These are phyloP conservation scores for Cossypha caffra DNA, from an alignment of 2,797 vertebrate genomes.

Conservation along the genomic window DNA sequence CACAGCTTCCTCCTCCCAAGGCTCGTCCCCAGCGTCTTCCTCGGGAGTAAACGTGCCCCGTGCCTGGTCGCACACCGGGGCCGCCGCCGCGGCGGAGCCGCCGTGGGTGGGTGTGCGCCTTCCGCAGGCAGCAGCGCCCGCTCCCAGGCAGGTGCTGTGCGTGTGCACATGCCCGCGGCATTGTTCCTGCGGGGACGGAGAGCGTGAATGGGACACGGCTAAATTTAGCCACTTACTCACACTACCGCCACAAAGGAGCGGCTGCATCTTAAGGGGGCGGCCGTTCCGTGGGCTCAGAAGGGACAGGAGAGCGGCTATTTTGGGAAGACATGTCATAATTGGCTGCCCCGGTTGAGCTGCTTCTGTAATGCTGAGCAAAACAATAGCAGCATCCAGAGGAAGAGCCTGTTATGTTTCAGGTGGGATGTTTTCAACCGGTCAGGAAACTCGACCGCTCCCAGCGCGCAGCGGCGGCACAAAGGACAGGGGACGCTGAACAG, in stretches of 20 bases:
- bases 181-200: slow-evolving; percentile 75
- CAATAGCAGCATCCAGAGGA: slow-evolving; percentile 80
- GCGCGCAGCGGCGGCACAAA: slow-evolving; percentile 74
- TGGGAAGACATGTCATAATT: slow-evolving; percentile 78
- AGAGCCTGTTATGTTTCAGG: slow-evolving; percentile 83
- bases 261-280: slow-evolving; percentile 77
- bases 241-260: slow-evolving; percentile 73
- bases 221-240: slow-evolving; percentile 79
- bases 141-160: slow-evolving; percentile 76
- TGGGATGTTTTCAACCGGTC: slow-evolving; percentile 80
- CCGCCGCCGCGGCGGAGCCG: slow-evolving; percentile 77
- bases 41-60: slow-evolving; percentile 71
- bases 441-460: slow-evolving; percentile 78
- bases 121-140: slow-evolving; percentile 72
- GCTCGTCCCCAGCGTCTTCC: slow-evolving; percentile 64
- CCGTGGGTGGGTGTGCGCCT: slow-evolving; percentile 74
- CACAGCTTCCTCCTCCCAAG: slow-evolving; percentile 42
- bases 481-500: slow-evolving; percentile 68
- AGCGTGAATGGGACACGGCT: slow-evolving; percentile 72
- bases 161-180: slow-evolving; percentile 59
- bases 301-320: slow-evolving; percentile 77
- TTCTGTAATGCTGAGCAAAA: slow-evolving; percentile 77
- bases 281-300: slow-evolving; percentile 72
- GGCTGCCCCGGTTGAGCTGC: slow-evolving; percentile 73
- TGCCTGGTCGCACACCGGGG: slow-evolving; percentile 63